Evolutionary conservation across 1,140 invertebrate genomes (phyloP).

Genomic region (Brachionus plicatilis): DNA sequence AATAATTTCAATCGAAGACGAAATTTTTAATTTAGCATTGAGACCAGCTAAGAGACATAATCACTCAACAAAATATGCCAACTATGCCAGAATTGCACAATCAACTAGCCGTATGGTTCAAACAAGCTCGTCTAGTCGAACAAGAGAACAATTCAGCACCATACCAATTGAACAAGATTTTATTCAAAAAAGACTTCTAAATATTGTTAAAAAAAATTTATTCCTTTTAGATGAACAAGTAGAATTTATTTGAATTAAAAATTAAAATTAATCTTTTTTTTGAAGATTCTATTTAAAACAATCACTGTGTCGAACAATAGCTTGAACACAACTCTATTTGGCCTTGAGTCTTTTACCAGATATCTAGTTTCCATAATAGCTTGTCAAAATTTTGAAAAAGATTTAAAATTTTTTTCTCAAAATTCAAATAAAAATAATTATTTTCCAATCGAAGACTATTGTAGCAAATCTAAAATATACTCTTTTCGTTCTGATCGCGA

Average conservation of each 20-base stretch:
- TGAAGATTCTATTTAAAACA: neutral
- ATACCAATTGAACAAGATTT: neutral
- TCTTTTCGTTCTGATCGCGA: neutral
- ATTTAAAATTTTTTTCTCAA: neutral
- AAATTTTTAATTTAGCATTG: constrained; percentile 18
- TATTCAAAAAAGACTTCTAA: neutral
- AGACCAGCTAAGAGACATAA: neutral
- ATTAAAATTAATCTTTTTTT: neutral
- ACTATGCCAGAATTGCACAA: neutral
- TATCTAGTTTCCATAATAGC: constrained; percentile 4
- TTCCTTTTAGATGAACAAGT: neutral
- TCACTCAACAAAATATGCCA: neutral
- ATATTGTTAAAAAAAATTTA: neutral
- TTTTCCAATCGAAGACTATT: neutral
- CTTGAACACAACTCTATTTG: neutral
- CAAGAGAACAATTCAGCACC: neutral
- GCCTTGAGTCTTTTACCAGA: neutral
- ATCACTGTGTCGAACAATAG: neutral
- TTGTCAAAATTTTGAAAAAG: neutral
- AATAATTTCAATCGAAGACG: constrained; percentile 24
- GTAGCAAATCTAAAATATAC: neutral
- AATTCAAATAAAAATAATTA: neutral
- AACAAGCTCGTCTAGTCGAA: neutral
- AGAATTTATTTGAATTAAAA: neutral
- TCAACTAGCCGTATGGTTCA: neutral